Evolutionary conservation across 2,888 invertebrate species (phyloP), one percentile per base, ranked within the genome.

Genomic region (Minunthozetes semirufus): DNA sequence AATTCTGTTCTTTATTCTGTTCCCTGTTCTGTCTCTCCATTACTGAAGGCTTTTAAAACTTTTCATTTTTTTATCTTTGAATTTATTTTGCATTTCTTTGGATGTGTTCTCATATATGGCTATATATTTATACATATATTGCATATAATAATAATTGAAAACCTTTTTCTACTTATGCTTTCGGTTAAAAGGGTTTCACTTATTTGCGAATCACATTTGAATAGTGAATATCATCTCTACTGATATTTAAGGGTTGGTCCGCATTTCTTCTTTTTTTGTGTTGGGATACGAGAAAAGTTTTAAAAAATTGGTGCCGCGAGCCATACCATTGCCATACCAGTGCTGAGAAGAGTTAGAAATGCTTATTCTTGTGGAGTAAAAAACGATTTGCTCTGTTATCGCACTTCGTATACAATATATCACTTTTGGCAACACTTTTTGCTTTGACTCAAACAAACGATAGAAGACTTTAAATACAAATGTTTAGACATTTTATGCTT

Each of bases 171-270:
- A 50, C 59, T 59, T 9, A 66, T 66, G 66, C 66, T 66, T 66
- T 66, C 42, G 66, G 66, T 66, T 66, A 66, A 66, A 66, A 66
- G 66, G 66, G 66, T 66, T 66, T 66, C 66, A 66, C 66, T 66
- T 42, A 42, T 42, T 42, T 42, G 66, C 9, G 59, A 59, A 25
- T 59, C 59, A 59, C 59, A 59, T 59, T 29, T 59, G 59, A 59
- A 66, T 66, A 66, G 66, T 42, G 66, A 66, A 42, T 66, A 42
- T 42, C 66, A 66, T 42, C 42, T 3, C 33, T 63, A 38, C 17
- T 63, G 63, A 63, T 63, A 63, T 63, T 33, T 33, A 11, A 3
- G 2, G 59, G 27, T 27, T 1, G 15, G 27, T 13, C 15, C 0
- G 59, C 17, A n/a, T 63, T 33, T 2, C 15, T 33, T 63, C 9